phyloP scores from a whole-genome alignment of 2,888 invertebrate genomes.

The Drosophila mayaguana region DNA sequence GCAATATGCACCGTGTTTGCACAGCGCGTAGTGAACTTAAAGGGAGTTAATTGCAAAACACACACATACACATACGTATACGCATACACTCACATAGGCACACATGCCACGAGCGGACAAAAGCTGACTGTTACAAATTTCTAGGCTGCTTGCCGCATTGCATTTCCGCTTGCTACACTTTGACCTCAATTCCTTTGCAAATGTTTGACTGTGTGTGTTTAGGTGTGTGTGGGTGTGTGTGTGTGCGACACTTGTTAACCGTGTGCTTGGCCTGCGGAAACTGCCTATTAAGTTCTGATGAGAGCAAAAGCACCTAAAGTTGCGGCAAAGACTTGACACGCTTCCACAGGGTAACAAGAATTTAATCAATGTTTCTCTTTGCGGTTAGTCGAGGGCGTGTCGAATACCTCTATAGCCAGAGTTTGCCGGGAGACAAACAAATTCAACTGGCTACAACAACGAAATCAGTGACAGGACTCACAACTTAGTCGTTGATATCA shows the following conservation, averaged over 20 bases:
- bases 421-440: slow-evolving; percentile 5
- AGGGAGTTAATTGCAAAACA: slow-evolving; percentile 48
- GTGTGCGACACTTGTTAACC: slow-evolving; percentile 67
- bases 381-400: slow-evolving; percentile 24
- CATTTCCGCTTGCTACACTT: slow-evolving; percentile 58
- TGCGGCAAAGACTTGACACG: slow-evolving; percentile 31
- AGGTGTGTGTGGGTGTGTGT: slow-evolving; percentile 8
- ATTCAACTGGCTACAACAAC: slow-evolving; percentile 23
- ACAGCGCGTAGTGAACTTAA: slow-evolving; percentile 35
- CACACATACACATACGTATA: slow-evolving; percentile 9
- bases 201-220: slow-evolving; percentile 14
- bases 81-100: not conserved
- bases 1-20: slow-evolving; percentile 15
- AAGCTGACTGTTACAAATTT: slow-evolving; percentile 55
- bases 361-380: slow-evolving; percentile 58
- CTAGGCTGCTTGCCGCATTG: slow-evolving; percentile 66
- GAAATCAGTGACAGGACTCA: slow-evolving; percentile 49
- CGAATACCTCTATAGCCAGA: slow-evolving; percentile 7
- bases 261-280: slow-evolving; percentile 55
- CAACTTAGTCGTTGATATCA: slow-evolving; percentile 26
- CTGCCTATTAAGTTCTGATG: slow-evolving; percentile 73
- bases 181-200: slow-evolving; percentile 59
- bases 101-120: slow-evolving; percentile 6
- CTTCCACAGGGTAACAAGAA: slow-evolving; percentile 33
- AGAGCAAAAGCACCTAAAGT: slow-evolving; percentile 41